A percentile compares a stretch with the other conserved stretches of the same genome.
Evolutionary conservation across 2,797 vertebrate genomes (phyloP).

Genomic region (Channallabes apus): DNA sequence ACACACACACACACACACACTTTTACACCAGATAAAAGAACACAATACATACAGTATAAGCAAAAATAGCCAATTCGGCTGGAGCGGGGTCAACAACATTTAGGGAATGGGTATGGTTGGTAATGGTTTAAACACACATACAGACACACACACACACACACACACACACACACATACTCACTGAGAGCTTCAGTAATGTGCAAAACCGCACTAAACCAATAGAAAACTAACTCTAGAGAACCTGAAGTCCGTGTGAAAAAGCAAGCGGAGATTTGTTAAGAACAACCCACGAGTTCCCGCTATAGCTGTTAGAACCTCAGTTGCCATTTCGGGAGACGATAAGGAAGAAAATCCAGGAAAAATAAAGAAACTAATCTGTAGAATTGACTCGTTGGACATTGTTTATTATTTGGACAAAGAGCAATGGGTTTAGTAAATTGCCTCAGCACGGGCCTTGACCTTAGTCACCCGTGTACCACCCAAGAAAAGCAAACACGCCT

Average conservation of each 20-base stretch:
- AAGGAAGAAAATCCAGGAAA: background rate
- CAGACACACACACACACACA: background rate
- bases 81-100: background rate
- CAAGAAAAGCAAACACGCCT: conserved; percentile 38
- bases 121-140: conserved; percentile 1
- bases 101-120: background rate
- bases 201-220: background rate
- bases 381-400: conserved; percentile 1
- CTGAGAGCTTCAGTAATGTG: background rate
- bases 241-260: background rate
- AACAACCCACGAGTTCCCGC: background rate
- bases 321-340: background rate
- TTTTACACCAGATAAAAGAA: background rate
- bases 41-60: background rate
- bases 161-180: conserved; percentile 7
- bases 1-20: background rate
- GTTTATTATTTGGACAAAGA: conserved; percentile 48
- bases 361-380: conserved; percentile 13
- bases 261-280: background rate
- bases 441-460: conserved; percentile 37
- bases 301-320: background rate
- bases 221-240: background rate
- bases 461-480: conserved; percentile 20
- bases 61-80: background rate
- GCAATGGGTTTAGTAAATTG: conserved; percentile 39